Conservation (phyloP, 2,113 vertebrate species). For the Rhizomys pruinosus region DNA sequence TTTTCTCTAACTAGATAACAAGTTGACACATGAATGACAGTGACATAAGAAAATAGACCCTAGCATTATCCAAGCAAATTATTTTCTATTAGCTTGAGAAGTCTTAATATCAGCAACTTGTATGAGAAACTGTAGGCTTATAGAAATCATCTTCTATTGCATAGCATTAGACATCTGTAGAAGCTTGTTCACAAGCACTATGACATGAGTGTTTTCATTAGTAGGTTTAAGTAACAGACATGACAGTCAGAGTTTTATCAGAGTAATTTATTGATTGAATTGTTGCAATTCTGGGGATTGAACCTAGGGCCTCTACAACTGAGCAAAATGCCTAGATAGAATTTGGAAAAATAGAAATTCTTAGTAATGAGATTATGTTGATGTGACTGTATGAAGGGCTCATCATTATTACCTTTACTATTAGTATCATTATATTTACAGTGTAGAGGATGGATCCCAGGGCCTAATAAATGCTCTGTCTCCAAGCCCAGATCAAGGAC, state of each 20-base stretch:
- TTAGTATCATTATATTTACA: not conserved
- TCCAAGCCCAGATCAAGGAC: not conserved
- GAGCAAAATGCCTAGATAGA: not conserved
- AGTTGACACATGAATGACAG: slow-evolving; percentile 25
- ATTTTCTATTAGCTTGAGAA: not conserved
- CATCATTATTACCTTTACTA: not conserved
- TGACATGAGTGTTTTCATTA: slow-evolving; percentile 10
- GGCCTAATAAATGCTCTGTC: not conserved
- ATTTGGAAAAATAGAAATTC: slow-evolving; percentile 10
- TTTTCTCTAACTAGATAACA: not conserved
- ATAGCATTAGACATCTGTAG: not conserved
- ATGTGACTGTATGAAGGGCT: not conserved
- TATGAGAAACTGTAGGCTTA: not conserved
- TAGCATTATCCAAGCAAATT: not conserved
- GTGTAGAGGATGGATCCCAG: not conserved
- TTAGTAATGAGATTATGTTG: not conserved
- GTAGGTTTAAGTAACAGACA: slow-evolving; percentile 12
- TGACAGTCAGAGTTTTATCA: not conserved
- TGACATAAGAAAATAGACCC: slow-evolving; percentile 8
- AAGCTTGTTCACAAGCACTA: not conserved
- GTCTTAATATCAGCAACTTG: not conserved
- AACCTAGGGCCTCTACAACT: not conserved
- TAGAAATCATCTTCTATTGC: not conserved
- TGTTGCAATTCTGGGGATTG: too few species aligned
- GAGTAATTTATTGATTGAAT: too few species aligned